Percentiles rank a stretch among this genome's conserved stretches.
phyloP scores from a whole-genome alignment of 2,888 invertebrate genomes.

The Neuroscelio doddi region DNA sequence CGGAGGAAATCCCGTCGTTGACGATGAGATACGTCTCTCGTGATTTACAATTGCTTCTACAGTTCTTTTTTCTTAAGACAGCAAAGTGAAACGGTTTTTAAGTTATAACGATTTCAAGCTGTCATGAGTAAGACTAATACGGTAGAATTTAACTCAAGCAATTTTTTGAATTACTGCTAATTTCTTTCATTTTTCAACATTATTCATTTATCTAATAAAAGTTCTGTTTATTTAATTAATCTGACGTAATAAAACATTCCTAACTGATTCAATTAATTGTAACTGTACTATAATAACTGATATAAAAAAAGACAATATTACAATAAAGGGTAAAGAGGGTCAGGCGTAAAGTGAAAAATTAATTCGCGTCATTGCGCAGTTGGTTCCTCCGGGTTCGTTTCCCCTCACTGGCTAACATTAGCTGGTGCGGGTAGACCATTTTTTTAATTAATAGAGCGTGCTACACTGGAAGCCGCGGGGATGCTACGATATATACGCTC shows the following conservation, averaged over 20 bases:
- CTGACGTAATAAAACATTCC: no score
- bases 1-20: constrained; percentile 24
- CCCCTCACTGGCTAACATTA: constrained; percentile 56
- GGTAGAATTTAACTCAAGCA: no score
- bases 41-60: constrained; percentile 11
- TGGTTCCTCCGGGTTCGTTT: constrained; percentile 26
- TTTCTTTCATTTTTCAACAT: no score
- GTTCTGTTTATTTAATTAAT: no score
- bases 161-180: no score
- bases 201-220: no score
- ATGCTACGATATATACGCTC: constrained; percentile 50
- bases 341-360: constrained; percentile 47
- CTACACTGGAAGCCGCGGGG: constrained; percentile 52
- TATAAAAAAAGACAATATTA: constrained; percentile 23
- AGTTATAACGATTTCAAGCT: no score
- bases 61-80: constrained; percentile 8
- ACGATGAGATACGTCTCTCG: constrained; percentile 7
- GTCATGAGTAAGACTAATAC: no score
- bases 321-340: constrained; percentile 18
- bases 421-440: constrained; percentile 49
- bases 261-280: no score
- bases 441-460: constrained; percentile 68
- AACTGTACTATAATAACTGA: neutral
- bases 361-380: constrained; percentile 52
- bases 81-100: no score